Conservation (phyloP, 2,113 vertebrate genomes). For the Lophotis ruficrista region DNA sequence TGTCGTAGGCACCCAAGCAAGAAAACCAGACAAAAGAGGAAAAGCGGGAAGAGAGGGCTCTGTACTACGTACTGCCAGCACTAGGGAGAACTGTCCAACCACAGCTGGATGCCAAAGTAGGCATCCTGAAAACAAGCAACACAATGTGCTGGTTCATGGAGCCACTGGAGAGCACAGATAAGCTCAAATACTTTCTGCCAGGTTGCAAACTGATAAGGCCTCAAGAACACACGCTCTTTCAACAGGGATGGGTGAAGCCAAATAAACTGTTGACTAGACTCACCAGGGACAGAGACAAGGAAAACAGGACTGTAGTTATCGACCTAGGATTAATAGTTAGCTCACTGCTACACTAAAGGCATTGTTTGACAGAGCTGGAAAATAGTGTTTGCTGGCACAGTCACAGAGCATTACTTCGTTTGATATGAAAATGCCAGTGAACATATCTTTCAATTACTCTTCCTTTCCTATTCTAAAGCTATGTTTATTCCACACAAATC, state of each 20-base stretch:
- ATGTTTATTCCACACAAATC: constrained; percentile 21
- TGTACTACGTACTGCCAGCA: neutral
- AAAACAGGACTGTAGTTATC: constrained; percentile 23
- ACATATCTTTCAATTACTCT: constrained; percentile 56
- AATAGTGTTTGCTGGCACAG: constrained; percentile 41
- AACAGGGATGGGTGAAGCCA: neutral
- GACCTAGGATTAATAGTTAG: constrained; percentile 14
- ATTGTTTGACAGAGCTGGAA: constrained; percentile 46
- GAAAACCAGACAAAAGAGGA: neutral
- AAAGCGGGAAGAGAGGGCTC: neutral
- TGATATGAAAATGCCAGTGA: constrained; percentile 65
- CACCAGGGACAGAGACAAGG: neutral
- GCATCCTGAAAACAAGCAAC: neutral
- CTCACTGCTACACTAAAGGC: constrained; percentile 25
- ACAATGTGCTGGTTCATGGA: neutral
- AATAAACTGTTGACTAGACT: neutral
- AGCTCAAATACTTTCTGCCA: neutral
- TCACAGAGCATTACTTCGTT: constrained; percentile 58
- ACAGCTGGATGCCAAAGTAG: neutral
- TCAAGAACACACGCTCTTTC: neutral
- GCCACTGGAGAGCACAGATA: constrained; percentile 25
- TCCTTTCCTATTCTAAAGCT: neutral
- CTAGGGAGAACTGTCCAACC: neutral
- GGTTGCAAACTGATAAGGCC: neutral
- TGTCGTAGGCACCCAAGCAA: neutral